Conservation (phyloP, 2,113 vertebrate genomes). For the Pantherophis guttatus region DNA sequence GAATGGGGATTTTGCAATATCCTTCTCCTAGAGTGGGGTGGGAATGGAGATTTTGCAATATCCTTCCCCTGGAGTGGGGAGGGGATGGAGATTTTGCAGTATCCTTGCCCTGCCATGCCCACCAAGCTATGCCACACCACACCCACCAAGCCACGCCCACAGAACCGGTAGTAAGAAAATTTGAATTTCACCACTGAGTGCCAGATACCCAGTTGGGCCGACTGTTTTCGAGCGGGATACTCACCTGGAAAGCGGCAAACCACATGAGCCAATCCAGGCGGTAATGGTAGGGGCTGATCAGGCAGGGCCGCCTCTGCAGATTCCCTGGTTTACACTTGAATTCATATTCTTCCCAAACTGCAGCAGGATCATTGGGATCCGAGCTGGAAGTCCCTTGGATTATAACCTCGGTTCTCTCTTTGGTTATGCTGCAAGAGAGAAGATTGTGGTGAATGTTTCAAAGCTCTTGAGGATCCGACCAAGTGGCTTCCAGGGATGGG, state of each 20-base stretch:
- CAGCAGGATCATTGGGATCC: conserved; percentile 75
- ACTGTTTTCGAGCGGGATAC: background rate
- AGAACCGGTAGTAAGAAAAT: too few species aligned
- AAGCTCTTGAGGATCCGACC: accelerated
- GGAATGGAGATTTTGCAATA: too few species aligned
- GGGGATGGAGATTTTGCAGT: too few species aligned
- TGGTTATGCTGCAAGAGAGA: conserved; percentile 79
- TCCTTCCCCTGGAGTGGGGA: too few species aligned
- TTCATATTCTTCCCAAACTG: conserved; percentile 90
- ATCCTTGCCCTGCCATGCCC: too few species aligned
- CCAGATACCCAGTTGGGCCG: background rate
- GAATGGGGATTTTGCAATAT: too few species aligned
- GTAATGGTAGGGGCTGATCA: conserved; percentile 90
- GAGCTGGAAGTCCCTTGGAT: conserved; percentile 85
- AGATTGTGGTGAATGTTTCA: accelerated
- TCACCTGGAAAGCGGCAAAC: conserved; percentile 95
- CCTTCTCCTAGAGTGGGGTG: too few species aligned
- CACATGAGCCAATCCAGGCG: conserved; percentile 99
- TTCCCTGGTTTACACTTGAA: conserved; percentile 93
- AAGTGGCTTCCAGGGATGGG: background rate
- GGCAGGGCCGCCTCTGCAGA: conserved; percentile 75
- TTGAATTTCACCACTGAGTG: background rate
- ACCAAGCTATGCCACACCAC: too few species aligned
- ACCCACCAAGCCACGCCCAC: too few species aligned
- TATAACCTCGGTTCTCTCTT: conserved; percentile 90